These are phyloP conservation scores for Hexactinellida sp. DNA, from an alignment of 37 sponge, comb jelly and placozoan species.

Conservation along the genomic window DNA sequence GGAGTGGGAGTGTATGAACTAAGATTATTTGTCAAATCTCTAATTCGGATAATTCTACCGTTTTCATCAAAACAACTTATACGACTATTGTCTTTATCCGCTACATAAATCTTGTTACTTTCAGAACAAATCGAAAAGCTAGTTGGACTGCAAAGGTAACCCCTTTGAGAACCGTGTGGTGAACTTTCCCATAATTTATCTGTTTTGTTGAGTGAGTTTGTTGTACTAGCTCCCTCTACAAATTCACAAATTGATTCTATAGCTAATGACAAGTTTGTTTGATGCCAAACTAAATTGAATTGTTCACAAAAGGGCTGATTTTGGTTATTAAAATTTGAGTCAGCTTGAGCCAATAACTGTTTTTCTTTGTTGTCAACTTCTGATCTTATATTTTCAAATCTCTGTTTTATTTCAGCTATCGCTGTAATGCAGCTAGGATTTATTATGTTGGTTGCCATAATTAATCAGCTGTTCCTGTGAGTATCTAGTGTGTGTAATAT, in stretches of 20 bases:
- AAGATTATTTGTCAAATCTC: not conserved
- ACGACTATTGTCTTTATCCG: not conserved
- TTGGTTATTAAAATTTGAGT: not conserved
- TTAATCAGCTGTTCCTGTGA: too few relatives aligned
- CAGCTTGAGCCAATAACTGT: not conserved
- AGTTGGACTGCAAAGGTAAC: not conserved
- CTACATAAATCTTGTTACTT: not conserved
- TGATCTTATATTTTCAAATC: not conserved
- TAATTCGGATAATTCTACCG: not conserved
- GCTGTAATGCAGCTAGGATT: not conserved
- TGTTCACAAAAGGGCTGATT: not conserved
- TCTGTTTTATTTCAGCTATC: not conserved
- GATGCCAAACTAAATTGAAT: not conserved
- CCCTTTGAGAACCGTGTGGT: not conserved
- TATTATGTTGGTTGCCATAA: not conserved
- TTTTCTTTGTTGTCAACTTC: not conserved
- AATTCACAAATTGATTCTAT: not conserved
- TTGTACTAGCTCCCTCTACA: not conserved
- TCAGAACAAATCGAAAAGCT: not conserved
- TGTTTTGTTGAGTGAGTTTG: not conserved
- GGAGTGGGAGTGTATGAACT: not conserved
- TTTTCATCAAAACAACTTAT: not conserved
- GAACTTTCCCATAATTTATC: not conserved
- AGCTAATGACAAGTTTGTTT: not conserved
- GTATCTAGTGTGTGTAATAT: too few relatives aligned